Evolutionary conservation across 1,140 invertebrate genomes (phyloP), one percentile per base, ranked within the genome.

Genomic region (Diabrotica undecimpunctata): DNA sequence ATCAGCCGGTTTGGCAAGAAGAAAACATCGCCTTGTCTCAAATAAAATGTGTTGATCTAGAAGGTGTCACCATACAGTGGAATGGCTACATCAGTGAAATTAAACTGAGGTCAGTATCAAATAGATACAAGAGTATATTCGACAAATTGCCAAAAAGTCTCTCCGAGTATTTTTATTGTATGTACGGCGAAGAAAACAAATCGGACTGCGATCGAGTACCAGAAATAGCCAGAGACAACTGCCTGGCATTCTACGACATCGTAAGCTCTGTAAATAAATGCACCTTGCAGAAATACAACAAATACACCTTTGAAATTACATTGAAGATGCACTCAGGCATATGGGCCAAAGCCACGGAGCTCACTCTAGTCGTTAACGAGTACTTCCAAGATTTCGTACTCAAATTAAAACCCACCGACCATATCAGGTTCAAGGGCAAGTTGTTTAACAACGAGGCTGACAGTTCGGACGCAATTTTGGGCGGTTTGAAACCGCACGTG

Each of bases 311-410:
- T 73, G 88, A 91, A 78, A 83, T 91, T 6, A 81, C 79, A 46
- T 79, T 91, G 0, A 85, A 85, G 67, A 89, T 91, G 85, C 84
- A 86, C 66, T 84, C 85, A 0, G 86, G 87, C 0, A 82, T 87
- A 35, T 82, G 89, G 5, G 85, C 84, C 36, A 82, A 83, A 38
- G 84, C 82, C 25, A 81, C 87, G 0, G 84, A 88, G 66, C 82
- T 91, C 2, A 73, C 82, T 1, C 70, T 92, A 0, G 70, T 82
- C 4, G 86, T 85, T n/a, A 79, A 81, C 41, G 79, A 88, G 72
- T 82, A 85, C 25, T 91, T 92, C 60, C 80, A 83, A 0, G 91
- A 92, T 78, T 90, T 90, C 66, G 90, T 88, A 6, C 72, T 85
- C 2, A 81, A 83, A 37, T 80, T 92, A 51, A 84, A 83, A 70